A percentile compares a stretch with the other conserved stretches of the same genome.
Conservation (phyloP, 2,797 vertebrate species). For the Leptoclinus maculatus region DNA sequence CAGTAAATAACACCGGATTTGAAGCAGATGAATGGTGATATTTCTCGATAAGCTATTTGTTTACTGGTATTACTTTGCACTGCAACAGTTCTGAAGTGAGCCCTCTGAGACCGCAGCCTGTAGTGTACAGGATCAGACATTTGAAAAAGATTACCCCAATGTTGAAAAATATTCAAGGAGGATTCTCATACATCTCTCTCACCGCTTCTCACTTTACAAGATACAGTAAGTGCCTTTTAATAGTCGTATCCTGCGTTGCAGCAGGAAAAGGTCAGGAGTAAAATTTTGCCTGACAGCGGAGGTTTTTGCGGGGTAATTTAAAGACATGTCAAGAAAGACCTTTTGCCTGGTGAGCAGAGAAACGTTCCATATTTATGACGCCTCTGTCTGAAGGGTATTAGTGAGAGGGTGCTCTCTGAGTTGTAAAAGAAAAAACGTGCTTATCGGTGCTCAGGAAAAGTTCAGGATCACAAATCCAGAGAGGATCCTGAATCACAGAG, state of each 20-base stretch:
- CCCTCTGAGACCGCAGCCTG: neutral
- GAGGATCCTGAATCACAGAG: constrained; percentile 6
- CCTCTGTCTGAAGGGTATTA: constrained; percentile 51
- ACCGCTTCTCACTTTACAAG: constrained; percentile 38
- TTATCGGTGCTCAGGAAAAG: constrained; percentile 20
- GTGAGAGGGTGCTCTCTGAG: constrained; percentile 29
- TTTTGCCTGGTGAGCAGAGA: constrained; percentile 47
- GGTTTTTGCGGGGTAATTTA: constrained; percentile 60
- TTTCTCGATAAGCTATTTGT: neutral
- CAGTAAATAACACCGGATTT: neutral
- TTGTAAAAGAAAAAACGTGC: constrained; percentile 29
- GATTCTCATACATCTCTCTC: constrained; percentile 22
- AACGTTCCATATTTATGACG: constrained; percentile 57
- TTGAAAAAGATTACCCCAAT: constrained; percentile 36
- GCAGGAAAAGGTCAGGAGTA: constrained; percentile 57
- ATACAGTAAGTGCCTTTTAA: constrained; percentile 60
- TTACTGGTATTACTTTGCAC: neutral
- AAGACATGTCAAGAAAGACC: constrained; percentile 61
- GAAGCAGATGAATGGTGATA: neutral
- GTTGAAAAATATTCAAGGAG: constrained; percentile 39
- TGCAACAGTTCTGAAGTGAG: neutral
- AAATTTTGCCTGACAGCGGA: constrained; percentile 49
- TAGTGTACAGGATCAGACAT: constrained; percentile 26
- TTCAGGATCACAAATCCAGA: constrained; percentile 23
- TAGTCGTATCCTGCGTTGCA: constrained; percentile 42